phyloP scores from a whole-genome alignment of 2,888 invertebrate species.

The Mantis religiosa region DNA sequence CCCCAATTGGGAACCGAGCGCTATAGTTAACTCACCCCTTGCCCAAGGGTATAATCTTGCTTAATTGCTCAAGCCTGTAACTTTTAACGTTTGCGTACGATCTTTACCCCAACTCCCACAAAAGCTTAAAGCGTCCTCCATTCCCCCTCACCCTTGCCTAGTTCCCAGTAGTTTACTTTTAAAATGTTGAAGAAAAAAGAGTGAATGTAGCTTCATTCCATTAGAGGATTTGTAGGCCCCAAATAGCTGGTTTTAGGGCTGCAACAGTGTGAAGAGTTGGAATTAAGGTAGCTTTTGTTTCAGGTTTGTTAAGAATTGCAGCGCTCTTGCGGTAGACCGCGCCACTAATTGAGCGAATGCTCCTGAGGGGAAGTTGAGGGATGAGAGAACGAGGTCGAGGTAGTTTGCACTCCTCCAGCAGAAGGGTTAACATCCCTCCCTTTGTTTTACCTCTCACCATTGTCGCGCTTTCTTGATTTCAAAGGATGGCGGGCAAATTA shows the following conservation, averaged over 20 bases:
- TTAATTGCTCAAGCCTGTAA: slow-evolving; percentile 1
- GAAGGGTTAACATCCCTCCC: not conserved
- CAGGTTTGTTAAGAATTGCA: not conserved
- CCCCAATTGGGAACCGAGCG: not conserved
- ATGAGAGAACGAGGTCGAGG: not conserved
- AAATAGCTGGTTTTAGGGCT: not conserved
- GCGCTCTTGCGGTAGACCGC: not conserved
- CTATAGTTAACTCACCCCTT: not conserved
- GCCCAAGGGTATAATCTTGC: not conserved
- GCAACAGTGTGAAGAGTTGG: not conserved
- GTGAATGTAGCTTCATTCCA: not conserved
- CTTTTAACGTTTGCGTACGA: not conserved
- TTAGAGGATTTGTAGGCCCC: not conserved
- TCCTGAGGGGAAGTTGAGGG: not conserved
- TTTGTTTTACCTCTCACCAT: not conserved
- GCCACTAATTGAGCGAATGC: not conserved
- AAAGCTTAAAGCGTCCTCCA: not conserved
- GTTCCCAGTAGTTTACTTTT: not conserved
- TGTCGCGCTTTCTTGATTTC: not conserved
- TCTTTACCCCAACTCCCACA: not conserved
- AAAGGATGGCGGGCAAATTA: not conserved
- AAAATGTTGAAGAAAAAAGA: not conserved
- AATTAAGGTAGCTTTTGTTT: not conserved
- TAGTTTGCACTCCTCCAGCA: not conserved
- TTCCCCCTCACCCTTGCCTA: not conserved